Evolutionary conservation across 2,888 invertebrate species (phyloP).

Genomic region (Lithophane ornitopus): DNA sequence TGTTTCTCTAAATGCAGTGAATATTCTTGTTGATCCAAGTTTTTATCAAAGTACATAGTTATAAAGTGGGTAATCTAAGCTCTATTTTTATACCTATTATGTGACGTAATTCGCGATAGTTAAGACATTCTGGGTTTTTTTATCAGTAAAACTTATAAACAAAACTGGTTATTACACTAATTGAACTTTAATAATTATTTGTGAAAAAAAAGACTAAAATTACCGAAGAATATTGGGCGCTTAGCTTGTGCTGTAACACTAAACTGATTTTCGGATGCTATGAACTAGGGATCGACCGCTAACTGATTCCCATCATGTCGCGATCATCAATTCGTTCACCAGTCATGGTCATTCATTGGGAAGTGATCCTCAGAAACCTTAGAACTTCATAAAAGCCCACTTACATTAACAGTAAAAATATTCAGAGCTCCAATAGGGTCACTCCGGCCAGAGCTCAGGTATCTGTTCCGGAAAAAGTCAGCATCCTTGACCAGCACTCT

Average conservation of each 20-base stretch:
- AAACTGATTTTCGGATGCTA: not conserved
- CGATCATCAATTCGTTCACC: not conserved
- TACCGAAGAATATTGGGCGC: not conserved
- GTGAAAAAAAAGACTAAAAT: not conserved
- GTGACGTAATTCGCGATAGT: not conserved
- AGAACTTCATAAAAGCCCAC: conserved; percentile 7
- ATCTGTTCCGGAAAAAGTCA: conserved; percentile 76
- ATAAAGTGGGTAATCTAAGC: not conserved
- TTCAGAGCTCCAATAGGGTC: conserved; percentile 78
- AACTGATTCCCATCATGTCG: not conserved
- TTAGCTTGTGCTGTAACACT: not conserved
- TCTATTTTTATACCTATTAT: not conserved
- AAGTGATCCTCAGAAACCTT: not conserved
- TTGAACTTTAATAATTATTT: not conserved
- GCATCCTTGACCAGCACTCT: conserved; percentile 78
- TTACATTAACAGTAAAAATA: conserved; percentile 77
- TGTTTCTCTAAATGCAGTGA: no score
- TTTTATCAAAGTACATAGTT: not conserved
- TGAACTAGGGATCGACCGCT: not conserved
- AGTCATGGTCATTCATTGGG: no score
- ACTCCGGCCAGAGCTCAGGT: conserved; percentile 72
- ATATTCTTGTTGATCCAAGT: not conserved
- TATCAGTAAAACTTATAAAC: not conserved
- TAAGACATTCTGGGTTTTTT: not conserved
- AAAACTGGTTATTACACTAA: not conserved